A percentile compares a stretch with the other conserved stretches of the same genome.
These are phyloP conservation scores for Oscheius myriophilus DNA, from an alignment of 2,888 invertebrate species.

Conservation along the genomic window DNA sequence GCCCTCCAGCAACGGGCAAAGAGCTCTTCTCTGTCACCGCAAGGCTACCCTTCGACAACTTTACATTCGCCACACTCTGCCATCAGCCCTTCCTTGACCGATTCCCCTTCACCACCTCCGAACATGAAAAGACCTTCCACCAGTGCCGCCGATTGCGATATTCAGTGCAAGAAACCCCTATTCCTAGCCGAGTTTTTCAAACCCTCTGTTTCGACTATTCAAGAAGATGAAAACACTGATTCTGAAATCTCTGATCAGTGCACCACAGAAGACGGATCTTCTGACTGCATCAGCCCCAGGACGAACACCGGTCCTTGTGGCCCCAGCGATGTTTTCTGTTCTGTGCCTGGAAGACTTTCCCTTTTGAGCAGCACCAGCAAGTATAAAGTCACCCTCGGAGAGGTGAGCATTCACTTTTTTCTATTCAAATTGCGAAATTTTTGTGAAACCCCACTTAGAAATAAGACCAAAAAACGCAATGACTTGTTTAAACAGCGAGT, in stretches of 20 bases:
- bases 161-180: slow-evolving; percentile 21
- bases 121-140: slow-evolving; percentile 18
- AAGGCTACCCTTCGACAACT: slow-evolving; percentile 23
- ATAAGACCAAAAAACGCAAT: neutral
- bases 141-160: slow-evolving; percentile 6
- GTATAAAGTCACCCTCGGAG: slow-evolving; percentile 98
- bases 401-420: slow-evolving; percentile 77
- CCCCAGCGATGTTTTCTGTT: slow-evolving; percentile 85
- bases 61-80: slow-evolving; percentile 9
- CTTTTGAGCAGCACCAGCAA: slow-evolving; percentile 96
- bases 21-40: slow-evolving; percentile 20
- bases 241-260: slow-evolving; percentile 26
- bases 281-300: slow-evolving; percentile 24
- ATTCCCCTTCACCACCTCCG: slow-evolving; percentile 13
- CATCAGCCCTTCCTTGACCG: slow-evolving; percentile 22
- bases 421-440: too few species aligned
- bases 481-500: slow-evolving; percentile 28
- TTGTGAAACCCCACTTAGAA: too few species aligned
- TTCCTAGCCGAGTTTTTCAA: slow-evolving; percentile 21
- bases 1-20: slow-evolving; percentile 29
- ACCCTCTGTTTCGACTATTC: neutral
- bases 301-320: neutral
- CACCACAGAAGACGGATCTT: slow-evolving; percentile 25
- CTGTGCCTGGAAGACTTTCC: slow-evolving; percentile 93
- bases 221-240: slow-evolving; percentile 23